These are phyloP conservation scores for Zhengitettix transpicula DNA, from an alignment of 2,888 invertebrate species.

Conservation along the genomic window DNA sequence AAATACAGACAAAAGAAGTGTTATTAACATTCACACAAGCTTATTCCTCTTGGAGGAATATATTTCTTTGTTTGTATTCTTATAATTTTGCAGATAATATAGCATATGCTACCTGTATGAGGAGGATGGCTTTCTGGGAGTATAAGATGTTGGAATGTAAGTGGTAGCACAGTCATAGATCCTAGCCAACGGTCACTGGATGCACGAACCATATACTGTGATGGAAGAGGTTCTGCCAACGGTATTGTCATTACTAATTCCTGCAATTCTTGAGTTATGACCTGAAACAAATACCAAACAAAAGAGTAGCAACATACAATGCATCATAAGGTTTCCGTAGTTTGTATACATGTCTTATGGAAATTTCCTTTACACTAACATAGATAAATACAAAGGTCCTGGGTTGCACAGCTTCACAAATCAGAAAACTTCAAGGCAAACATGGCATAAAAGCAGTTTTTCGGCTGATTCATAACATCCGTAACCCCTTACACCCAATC, in stretches of 20 bases:
- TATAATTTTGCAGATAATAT: not conserved
- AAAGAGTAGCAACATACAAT: not conserved
- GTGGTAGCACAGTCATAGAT: conserved; percentile 30
- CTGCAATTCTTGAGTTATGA: conserved; percentile 54
- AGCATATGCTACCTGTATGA: conserved; percentile 49
- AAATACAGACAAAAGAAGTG: too few species aligned
- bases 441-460: too few species aligned
- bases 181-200: conserved; percentile 75
- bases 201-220: conserved; percentile 78
- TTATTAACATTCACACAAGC: too few species aligned
- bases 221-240: conserved; percentile 73
- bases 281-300: conserved; percentile 30
- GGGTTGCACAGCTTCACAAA: too few species aligned
- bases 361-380: too few species aligned
- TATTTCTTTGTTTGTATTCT: not conserved
- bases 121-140: conserved; percentile 84
- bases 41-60: too few species aligned
- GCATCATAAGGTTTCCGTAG: not conserved
- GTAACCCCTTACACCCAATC: too few species aligned
- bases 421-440: too few species aligned
- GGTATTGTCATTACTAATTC: conserved; percentile 91
- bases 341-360: not conserved
- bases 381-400: too few species aligned
- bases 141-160: conserved; percentile 63
- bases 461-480: too few species aligned